Base-by-base conservation (phyloP, 2,888 invertebrate species). In the Aphrophora alni region DNA sequence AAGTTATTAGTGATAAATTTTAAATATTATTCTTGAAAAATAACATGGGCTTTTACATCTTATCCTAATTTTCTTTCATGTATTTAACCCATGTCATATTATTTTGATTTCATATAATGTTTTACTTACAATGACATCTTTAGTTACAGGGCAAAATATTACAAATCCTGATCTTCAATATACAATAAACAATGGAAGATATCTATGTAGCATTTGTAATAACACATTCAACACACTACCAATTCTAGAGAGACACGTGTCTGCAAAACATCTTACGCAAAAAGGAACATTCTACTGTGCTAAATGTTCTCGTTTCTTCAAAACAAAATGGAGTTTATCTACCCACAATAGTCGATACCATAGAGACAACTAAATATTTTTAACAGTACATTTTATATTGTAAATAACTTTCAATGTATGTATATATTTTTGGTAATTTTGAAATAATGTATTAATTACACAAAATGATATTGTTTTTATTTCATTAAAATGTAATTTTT, bases 311-410 rank as follows among this genome's bases (percentile, higher is more conserved):
- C 27, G 70, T 7, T 77, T 38, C 27, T 77, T 77, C 38, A 77
- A 77, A 77, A 77, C 77, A n/a, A 77, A 77, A 38, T 77, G 77
- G 77, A 77, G 77, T 24, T 38, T 77, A 14, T 77, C 77, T 7
- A 77, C 77, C 1, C 77, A 77, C 28, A 77, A 77, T 38, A 77
- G 77, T 38, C 69, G 77, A 33, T 77, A 77, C 69, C 77, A 77
- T 38, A 77, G 69, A 38, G 76, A 14, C 33, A 73, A 73, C 59
- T 44, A 44, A 59, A 21, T 21, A 3, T 21, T n/a, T n/a, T n/a
- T n/a, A n/a, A 21, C 21, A 21, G 12, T 59, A 21, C n/a, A 33
- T 33, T 33, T 3, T 33, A 3, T 33, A 33, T 44, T 44, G 44
- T 44, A 17, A 44, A 44, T 17, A 44, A 44, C 12, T 44, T 44